These are phyloP conservation scores for Aspidiotus destructor DNA, from an alignment of 2,888 invertebrate species.

Conservation along the genomic window DNA sequence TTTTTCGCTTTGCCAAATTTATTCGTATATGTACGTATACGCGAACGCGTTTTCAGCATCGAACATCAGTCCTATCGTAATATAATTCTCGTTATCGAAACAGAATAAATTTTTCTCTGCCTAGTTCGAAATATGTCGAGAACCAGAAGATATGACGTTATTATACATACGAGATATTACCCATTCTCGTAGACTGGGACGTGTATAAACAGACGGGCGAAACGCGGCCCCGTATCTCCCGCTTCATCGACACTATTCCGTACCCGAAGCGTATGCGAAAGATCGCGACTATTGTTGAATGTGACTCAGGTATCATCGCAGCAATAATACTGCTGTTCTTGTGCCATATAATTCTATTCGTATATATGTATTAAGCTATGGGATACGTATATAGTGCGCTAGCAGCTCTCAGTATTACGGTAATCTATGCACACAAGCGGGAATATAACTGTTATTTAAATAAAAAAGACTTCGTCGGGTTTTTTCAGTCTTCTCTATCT, in stretches of 20 bases:
- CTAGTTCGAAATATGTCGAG: slow-evolving; percentile 20
- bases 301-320: slow-evolving; percentile 8
- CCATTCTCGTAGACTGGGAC: neutral
- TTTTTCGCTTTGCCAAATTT: too few relatives aligned
- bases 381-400: too few relatives aligned
- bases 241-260: slow-evolving; percentile 6
- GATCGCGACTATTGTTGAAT: slow-evolving; percentile 23
- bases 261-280: neutral
- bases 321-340: neutral
- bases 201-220: neutral
- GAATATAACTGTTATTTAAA: slow-evolving; percentile 30
- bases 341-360: neutral
- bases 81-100: slow-evolving; percentile 27
- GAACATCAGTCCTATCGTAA: slow-evolving; percentile 24
- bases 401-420: slow-evolving; percentile 3
- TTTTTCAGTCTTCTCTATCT: neutral
- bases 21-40: too few relatives aligned
- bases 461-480: slow-evolving; percentile 16
- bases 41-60: neutral
- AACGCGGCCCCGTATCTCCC: slow-evolving; percentile 6
- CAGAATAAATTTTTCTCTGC: slow-evolving; percentile 7
- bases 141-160: neutral
- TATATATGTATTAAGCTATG: neutral
- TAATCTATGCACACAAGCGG: slow-evolving; percentile 27
- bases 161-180: slow-evolving; percentile 23